These are phyloP conservation scores for Athripsodes cinereus DNA, from an alignment of 2,888 invertebrate species.

Conservation along the genomic window DNA sequence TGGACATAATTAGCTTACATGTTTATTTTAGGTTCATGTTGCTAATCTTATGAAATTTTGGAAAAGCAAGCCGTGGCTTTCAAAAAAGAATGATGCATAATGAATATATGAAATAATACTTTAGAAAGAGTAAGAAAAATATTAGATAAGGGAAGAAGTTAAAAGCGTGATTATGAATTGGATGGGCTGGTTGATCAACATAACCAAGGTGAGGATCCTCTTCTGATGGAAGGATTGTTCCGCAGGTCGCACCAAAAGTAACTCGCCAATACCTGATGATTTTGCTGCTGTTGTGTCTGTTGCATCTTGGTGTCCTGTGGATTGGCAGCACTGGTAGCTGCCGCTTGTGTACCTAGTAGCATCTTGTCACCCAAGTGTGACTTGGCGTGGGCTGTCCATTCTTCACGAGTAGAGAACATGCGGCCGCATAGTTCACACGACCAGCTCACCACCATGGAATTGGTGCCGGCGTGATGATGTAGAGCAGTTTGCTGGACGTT, in stretches of 20 bases:
- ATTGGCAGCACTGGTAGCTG: conserved; percentile 23
- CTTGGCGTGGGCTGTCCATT: conserved; percentile 72
- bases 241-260: conserved; percentile 14
- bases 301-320: conserved; percentile 26
- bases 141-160: background rate
- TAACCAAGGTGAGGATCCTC: conserved; percentile 15
- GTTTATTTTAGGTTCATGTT: background rate
- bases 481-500: conserved; percentile 37
- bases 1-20: conserved; percentile 20
- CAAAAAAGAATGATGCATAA: background rate
- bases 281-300: conserved; percentile 25
- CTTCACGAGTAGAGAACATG: conserved; percentile 65
- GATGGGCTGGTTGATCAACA: background rate
- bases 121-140: background rate
- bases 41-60: background rate
- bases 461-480: conserved; percentile 45
- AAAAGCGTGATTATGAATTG: background rate
- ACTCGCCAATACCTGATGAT: conserved; percentile 24
- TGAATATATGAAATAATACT: background rate
- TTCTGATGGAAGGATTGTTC: conserved; percentile 11
- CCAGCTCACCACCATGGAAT: conserved; percentile 61
- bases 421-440: conserved; percentile 70
- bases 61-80: background rate
- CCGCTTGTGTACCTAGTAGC: conserved; percentile 29
- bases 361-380: conserved; percentile 58